Evolutionary conservation across 2,888 invertebrate genomes (phyloP), one percentile per base, ranked within the genome.

Genomic region (Caenorhabditis virilis): DNA sequence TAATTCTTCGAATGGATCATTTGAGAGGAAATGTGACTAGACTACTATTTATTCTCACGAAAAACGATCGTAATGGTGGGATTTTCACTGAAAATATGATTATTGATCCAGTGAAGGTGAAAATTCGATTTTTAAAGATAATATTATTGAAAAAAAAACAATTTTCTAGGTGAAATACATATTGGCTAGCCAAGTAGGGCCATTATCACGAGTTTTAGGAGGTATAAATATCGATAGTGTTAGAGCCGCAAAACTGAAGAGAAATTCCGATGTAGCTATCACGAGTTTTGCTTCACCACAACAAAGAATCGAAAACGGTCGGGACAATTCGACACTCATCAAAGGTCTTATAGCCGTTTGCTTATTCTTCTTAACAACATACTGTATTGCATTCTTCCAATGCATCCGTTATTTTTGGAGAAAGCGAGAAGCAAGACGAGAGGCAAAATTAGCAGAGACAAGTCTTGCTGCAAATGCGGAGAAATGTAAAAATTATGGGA

Each of bases 141-240:
- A n/a, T n/a, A n/a, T n/a, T n/a, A n/a, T n/a, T n/a, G n/a, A n/a
- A n/a, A n/a, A n/a, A n/a, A n/a, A n/a, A n/a, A n/a, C n/a, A n/a
- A n/a, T 33, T 16, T 68, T 74, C 20, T 57, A 74, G 69, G 68
- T 82, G 16, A 79, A 79, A 54, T 69, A 76, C 47, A 80, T 80
- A 30, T 63, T 77, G 2, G 72, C 59, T 3, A 71, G 69, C 33
- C 71, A 72, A 45, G 48, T 52, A 0, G 72, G 58, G 1, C 79
- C 82, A 11, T 64, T 82, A 11, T 69, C 78, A n/a, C 69, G 82
- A 15, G 76, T 81, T 13, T 64, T 82, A 2, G 82, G 82, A 7
- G 82, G 82, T 25, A 72, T 82, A 22, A 62, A 60, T 38, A 72
- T 82, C 18, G 78, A 78, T 33, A 73, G 71, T 49, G 72, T 76